phyloP scores from a whole-genome alignment of 2,797 vertebrate species.

The Chromobotia macracanthus region DNA sequence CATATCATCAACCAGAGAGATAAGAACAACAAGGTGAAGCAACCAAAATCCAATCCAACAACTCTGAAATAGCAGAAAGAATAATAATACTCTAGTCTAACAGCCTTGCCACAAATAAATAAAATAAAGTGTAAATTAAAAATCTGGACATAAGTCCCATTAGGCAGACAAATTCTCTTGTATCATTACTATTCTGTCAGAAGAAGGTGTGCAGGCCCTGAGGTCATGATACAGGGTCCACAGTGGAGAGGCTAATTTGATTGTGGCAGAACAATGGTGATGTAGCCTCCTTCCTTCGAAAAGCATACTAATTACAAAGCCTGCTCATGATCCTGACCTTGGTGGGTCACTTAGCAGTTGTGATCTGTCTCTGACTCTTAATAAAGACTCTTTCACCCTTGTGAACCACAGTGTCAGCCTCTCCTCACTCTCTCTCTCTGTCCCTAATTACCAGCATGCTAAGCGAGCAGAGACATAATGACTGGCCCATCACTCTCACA shows the following conservation, averaged over 20 bases:
- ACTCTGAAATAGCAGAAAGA: too few relatives aligned
- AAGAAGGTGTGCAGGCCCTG: conserved; percentile 76
- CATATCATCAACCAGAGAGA: not conserved
- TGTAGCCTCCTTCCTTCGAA: conserved; percentile 84
- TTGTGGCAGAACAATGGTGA: conserved; percentile 88
- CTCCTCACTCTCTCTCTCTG: conserved; percentile 80
- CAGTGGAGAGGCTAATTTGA: conserved; percentile 95
- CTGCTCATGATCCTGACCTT: conserved; percentile 95
- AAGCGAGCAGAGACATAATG: conserved; percentile 84
- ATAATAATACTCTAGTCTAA: not conserved
- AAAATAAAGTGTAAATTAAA: too few relatives aligned
- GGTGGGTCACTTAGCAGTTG: conserved; percentile 94
- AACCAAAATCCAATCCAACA: not conserved
- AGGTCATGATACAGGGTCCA: conserved; percentile 90
- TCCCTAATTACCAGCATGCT: conserved; percentile 87
- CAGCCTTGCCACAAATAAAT: too few relatives aligned
- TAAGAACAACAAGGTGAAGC: not conserved
- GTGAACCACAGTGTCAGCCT: conserved; percentile 87
- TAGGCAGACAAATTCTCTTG: conserved; percentile 63
- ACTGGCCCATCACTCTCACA: conserved; percentile 85
- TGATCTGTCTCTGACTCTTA: conserved; percentile 99
- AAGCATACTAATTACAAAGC: conserved; percentile 94
- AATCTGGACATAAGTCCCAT: conserved; percentile 66
- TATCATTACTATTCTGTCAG: conserved; percentile 71
- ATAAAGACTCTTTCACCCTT: conserved; percentile 94